Conservation (phyloP, 2,113 vertebrate species). For the Erythrocercus mccallii region DNA sequence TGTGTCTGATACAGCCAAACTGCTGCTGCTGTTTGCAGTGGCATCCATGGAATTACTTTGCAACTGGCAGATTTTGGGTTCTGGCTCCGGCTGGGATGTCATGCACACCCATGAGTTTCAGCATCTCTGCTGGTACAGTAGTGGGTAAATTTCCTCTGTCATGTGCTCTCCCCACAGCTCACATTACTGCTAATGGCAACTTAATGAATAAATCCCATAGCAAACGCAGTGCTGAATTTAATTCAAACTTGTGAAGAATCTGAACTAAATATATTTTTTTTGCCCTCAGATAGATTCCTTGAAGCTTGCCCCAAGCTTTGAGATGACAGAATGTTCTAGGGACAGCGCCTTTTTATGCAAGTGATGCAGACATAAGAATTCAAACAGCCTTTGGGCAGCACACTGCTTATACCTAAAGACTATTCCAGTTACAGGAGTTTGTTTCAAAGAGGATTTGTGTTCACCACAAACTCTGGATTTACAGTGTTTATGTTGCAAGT, state of each 20-base stretch:
- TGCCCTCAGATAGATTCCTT: neutral
- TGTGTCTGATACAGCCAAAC: rapidly evolving
- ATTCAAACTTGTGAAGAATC: neutral
- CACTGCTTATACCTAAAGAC: neutral
- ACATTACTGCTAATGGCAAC: neutral
- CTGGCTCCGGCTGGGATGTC: neutral
- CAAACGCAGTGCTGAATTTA: neutral
- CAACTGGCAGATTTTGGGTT: neutral
- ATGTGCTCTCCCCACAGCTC: neutral
- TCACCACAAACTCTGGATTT: neutral
- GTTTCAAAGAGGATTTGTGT: neutral
- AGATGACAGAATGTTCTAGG: neutral
- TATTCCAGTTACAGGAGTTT: neutral
- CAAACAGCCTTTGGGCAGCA: neutral
- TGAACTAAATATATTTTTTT: neutral
- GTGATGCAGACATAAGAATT: neutral
- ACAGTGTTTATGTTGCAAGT: neutral
- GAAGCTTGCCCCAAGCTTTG: neutral
- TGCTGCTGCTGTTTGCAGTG: neutral
- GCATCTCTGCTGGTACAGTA: neutral
- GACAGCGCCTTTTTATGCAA: neutral
- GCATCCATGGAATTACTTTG: neutral
- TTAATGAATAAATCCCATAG: neutral
- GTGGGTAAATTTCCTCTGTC: neutral
- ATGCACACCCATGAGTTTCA: rapidly evolving